Evolutionary conservation across 2,888 invertebrate species (phyloP).

Genomic region (Caenorhabditis doughertyi): DNA sequence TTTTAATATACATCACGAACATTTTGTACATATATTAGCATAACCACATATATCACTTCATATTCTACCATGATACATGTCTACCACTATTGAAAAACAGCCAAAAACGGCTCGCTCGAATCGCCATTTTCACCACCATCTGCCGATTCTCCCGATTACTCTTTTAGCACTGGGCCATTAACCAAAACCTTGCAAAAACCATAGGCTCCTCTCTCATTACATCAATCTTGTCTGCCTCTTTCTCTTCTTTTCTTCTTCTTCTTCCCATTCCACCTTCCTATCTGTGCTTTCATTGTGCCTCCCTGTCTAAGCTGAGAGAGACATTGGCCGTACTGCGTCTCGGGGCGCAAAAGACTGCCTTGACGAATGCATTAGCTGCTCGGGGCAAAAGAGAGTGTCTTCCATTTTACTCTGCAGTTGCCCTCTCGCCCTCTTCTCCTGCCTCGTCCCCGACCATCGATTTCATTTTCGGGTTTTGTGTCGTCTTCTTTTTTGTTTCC

Average conservation of each 20-base stretch:
- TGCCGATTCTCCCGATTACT: too few species aligned
- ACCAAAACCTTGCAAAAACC: background rate
- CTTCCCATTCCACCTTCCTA: conserved; percentile 31
- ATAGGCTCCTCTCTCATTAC: conserved; percentile 9
- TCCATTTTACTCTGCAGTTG: conserved; percentile 53
- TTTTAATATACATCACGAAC: too few species aligned
- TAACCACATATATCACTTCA: too few species aligned
- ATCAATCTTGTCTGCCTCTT: conserved; percentile 20
- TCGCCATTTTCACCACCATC: too few species aligned
- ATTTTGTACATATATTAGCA: too few species aligned
- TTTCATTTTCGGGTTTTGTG: conserved; percentile 41
- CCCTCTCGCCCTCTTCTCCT: conserved; percentile 26
- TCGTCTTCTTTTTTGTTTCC: background rate
- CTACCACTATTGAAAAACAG: too few species aligned
- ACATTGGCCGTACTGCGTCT: conserved; percentile 47
- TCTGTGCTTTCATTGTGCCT: conserved; percentile 35
- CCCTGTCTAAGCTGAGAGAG: conserved; percentile 18
- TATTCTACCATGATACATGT: too few species aligned
- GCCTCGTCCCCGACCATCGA: conserved; percentile 20
- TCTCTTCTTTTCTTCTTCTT: conserved; percentile 6
- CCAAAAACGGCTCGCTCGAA: too few species aligned
- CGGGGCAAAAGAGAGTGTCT: conserved; percentile 26
- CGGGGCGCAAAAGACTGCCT: conserved; percentile 41
- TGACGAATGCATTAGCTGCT: conserved; percentile 61
- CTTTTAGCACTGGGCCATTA: background rate